phyloP scores from a whole-genome alignment of 2,113 vertebrate species.

The Coracopsis vasa region DNA sequence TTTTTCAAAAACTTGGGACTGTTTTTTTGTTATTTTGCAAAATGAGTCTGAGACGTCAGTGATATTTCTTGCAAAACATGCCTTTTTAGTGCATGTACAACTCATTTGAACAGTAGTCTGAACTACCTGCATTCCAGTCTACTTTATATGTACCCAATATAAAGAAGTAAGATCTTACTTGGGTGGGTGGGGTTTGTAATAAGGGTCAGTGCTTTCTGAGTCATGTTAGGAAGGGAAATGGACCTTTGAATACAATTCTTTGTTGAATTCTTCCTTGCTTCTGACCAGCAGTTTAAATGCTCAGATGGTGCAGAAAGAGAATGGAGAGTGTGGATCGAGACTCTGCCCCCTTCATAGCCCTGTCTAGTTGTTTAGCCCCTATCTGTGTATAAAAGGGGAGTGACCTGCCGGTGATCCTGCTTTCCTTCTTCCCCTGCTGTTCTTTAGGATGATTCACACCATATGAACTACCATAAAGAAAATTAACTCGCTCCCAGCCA shows the following conservation, averaged over 20 bases:
- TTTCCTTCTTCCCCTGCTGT: background rate
- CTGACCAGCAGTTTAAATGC: background rate
- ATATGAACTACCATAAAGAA: background rate
- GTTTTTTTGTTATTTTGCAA: background rate
- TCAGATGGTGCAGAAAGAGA: background rate
- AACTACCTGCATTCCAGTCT: background rate
- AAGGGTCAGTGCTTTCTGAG: background rate
- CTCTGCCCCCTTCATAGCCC: background rate
- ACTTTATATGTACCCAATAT: fast-evolving
- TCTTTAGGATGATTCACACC: background rate
- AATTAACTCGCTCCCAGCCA: background rate
- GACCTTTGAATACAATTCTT: background rate
- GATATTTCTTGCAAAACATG: background rate
- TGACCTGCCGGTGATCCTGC: background rate
- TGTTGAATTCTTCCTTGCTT: background rate
- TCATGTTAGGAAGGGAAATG: background rate
- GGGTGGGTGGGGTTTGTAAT: background rate
- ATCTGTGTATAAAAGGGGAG: background rate
- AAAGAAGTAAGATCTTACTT: background rate
- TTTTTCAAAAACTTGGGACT: background rate
- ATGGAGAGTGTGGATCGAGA: background rate
- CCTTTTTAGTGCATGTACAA: background rate
- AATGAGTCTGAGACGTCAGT: background rate
- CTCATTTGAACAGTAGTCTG: background rate
- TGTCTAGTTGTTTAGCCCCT: background rate